Percentiles rank a stretch among this genome's conserved stretches.
These are phyloP conservation scores for Pygoscelis adeliae DNA, from an alignment of 2,113 vertebrate genomes.

Conservation along the genomic window DNA sequence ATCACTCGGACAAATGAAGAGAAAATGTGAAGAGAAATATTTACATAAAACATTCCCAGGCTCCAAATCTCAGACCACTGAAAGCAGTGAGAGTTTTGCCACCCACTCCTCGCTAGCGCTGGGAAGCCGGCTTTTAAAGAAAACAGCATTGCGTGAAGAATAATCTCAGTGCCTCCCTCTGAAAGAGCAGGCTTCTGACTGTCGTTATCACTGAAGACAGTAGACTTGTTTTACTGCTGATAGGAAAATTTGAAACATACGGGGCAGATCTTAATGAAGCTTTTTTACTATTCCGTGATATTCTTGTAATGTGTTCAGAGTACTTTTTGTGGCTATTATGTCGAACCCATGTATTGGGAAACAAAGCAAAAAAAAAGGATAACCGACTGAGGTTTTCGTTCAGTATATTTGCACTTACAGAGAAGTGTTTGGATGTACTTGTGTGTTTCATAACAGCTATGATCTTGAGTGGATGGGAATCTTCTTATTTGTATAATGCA, in stretches of 20 bases:
- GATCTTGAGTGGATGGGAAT: constrained; percentile 24
- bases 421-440: constrained; percentile 37
- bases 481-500: constrained; percentile 39
- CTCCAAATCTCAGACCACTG: constrained; percentile 36
- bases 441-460: constrained; percentile 38
- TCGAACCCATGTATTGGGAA: not conserved
- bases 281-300: constrained; percentile 7
- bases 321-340: not conserved
- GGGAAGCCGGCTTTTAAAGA: not conserved
- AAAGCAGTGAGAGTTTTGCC: constrained; percentile 32
- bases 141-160: constrained; percentile 35
- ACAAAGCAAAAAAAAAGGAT: not conserved
- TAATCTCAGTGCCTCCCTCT: constrained; percentile 38
- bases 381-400: constrained; percentile 23
- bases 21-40: constrained; percentile 57
- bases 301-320: not conserved
- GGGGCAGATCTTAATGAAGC: constrained; percentile 23
- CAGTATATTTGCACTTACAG: not conserved
- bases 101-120: not conserved
- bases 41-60: constrained; percentile 31
- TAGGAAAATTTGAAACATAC: not conserved
- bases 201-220: constrained; percentile 42
- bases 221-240: constrained; percentile 26
- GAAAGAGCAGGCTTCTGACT: constrained; percentile 48
- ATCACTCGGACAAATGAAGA: constrained; percentile 42